Evolutionary conservation across 2,113 vertebrate species (phyloP).

Genomic region (Psilopogon haemacephalus): DNA sequence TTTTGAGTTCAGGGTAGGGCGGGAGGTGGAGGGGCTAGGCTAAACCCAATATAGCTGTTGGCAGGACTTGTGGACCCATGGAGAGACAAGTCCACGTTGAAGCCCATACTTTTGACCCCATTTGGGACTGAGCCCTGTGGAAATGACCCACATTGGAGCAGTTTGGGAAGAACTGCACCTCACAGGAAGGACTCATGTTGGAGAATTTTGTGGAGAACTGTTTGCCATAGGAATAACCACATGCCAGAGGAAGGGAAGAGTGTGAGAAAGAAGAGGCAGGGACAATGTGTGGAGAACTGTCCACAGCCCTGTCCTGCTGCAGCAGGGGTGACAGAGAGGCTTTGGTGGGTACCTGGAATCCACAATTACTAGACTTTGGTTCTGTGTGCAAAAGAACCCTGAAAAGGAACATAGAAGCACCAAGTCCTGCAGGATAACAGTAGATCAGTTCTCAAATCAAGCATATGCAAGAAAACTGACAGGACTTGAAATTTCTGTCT

Average conservation of each 20-base stretch:
- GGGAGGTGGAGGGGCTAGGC: too few relatives aligned
- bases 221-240: too few relatives aligned
- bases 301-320: rapidly evolving
- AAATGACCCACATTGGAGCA: rapidly evolving
- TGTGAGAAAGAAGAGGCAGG: neutral
- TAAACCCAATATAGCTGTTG: too few relatives aligned
- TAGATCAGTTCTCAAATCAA: neutral
- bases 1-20: too few relatives aligned
- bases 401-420: neutral
- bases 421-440: neutral
- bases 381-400: neutral
- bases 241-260: neutral
- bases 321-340: neutral
- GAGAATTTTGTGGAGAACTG: too few relatives aligned
- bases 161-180: too few relatives aligned
- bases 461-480: neutral
- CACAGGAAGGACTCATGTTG: too few relatives aligned
- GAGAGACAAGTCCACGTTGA: too few relatives aligned
- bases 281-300: rapidly evolving
- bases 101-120: too few relatives aligned
- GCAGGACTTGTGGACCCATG: too few relatives aligned
- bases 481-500: neutral
- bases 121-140: too few relatives aligned
- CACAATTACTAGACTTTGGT: neutral
- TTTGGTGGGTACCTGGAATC: neutral